Percentiles rank a stretch among this genome's conserved stretches.
These are phyloP conservation scores for Gonioctena quinquepunctata DNA, from an alignment of 1,140 invertebrate species.

Conservation along the genomic window DNA sequence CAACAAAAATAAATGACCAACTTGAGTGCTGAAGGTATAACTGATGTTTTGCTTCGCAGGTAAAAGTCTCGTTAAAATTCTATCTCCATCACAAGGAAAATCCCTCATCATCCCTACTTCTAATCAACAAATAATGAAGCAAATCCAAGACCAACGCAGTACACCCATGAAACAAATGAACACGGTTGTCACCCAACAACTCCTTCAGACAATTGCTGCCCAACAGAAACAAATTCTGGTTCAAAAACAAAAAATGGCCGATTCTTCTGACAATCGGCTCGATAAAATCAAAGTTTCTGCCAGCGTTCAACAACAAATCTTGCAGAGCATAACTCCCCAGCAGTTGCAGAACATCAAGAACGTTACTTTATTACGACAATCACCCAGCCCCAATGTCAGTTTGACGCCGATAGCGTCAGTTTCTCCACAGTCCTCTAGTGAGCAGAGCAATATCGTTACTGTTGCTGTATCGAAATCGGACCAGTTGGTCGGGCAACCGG, in stretches of 20 bases:
- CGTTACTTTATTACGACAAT: slow-evolving; percentile 42
- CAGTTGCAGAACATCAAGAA: slow-evolving; percentile 51
- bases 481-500: slow-evolving; percentile 23
- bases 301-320: slow-evolving; percentile 42
- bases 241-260: slow-evolving; percentile 10
- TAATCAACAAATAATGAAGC: slow-evolving; percentile 42
- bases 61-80: slow-evolving; percentile 52
- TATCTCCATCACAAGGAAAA: slow-evolving; percentile 50
- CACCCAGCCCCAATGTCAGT: slow-evolving; percentile 21
- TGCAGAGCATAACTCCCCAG: slow-evolving; percentile 48
- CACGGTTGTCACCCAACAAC: slow-evolving; percentile 40
- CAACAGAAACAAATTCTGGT: slow-evolving; percentile 39
- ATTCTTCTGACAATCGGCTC: slow-evolving; percentile 15
- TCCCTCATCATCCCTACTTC: slow-evolving; percentile 48
- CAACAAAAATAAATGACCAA: no score
- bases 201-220: slow-evolving; percentile 38
- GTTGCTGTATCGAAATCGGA: slow-evolving; percentile 26
- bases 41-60: background rate
- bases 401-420: background rate
- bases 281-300: slow-evolving; percentile 38
- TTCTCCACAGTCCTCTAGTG: background rate
- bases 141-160: slow-evolving; percentile 36
- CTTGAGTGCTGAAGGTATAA: no score
- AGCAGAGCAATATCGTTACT: slow-evolving; percentile 15
- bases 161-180: slow-evolving; percentile 35